Evolutionary conservation across 2,888 invertebrate genomes (phyloP).

Genomic region (Tholera decimalis): DNA sequence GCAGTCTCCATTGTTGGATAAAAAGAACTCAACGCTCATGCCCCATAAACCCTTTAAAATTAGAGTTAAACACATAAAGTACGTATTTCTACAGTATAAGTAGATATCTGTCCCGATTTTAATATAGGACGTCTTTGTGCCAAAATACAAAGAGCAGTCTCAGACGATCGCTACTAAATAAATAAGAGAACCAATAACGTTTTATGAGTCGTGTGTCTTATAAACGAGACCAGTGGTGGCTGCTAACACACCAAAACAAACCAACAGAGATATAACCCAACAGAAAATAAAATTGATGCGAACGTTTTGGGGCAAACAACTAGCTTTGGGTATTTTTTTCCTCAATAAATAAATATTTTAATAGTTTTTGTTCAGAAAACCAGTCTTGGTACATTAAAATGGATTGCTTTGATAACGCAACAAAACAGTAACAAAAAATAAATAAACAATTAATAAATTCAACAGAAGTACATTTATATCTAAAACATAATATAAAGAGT

Average conservation of each 20-base stretch:
- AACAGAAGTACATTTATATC: conserved; percentile 2
- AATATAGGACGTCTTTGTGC: conserved; percentile 37
- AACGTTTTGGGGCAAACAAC: conserved; percentile 21
- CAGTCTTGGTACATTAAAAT: not conserved
- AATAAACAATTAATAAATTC: not conserved
- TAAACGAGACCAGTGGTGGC: conserved; percentile 35
- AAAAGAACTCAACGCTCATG: not conserved
- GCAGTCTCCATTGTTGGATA: no score
- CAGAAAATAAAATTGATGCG: conserved; percentile 45
- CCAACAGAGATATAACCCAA: conserved; percentile 34
- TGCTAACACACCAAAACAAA: conserved; percentile 37
- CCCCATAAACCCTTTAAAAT: not conserved
- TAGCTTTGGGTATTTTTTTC: not conserved
- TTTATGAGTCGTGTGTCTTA: conserved; percentile 57
- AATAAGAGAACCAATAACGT: conserved; percentile 57
- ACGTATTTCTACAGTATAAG: no score
- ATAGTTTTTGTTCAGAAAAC: not conserved
- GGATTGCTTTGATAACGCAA: not conserved
- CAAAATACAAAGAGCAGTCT: conserved; percentile 41
- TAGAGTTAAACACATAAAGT: not conserved
- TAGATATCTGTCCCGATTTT: conserved; percentile 23
- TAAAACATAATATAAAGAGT: conserved; percentile 32
- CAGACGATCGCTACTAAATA: conserved; percentile 49
- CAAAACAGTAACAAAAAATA: not conserved
- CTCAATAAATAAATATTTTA: conserved; percentile 2